Evolutionary conservation across 2,797 vertebrate species (phyloP).

Genomic region (Linurgus olivaceus): DNA sequence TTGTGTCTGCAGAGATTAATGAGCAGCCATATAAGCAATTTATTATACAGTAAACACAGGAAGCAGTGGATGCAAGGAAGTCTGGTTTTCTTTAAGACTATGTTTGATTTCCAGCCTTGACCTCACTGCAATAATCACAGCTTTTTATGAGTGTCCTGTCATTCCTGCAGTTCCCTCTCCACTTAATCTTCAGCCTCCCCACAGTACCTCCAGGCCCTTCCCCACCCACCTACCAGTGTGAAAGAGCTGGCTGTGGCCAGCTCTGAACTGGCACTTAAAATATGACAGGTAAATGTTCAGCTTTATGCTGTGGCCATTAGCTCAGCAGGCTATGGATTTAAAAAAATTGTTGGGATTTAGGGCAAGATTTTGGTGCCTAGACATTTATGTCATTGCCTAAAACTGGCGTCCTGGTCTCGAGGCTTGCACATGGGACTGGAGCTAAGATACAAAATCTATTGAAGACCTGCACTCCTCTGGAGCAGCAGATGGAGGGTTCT

Average conservation of each 20-base stretch:
- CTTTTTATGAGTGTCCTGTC: neutral
- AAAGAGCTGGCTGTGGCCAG: neutral
- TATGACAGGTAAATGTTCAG: neutral
- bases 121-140: neutral
- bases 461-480: neutral
- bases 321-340: neutral
- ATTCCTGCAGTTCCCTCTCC: neutral
- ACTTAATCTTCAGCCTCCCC: neutral
- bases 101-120: neutral
- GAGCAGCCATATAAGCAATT: neutral
- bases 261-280: neutral
- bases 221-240: neutral
- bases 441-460: neutral
- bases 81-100: neutral
- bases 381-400: neutral
- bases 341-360: neutral
- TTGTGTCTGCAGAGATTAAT: neutral
- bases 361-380: neutral
- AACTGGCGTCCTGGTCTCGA: fast-evolving
- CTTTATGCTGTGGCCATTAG: neutral
- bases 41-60: neutral
- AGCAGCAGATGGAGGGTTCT: neutral
- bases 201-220: neutral
- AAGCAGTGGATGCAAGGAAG: neutral
- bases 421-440: neutral